These are phyloP conservation scores for Melanargia galathea DNA, from an alignment of 2,888 invertebrate species.

Conservation along the genomic window DNA sequence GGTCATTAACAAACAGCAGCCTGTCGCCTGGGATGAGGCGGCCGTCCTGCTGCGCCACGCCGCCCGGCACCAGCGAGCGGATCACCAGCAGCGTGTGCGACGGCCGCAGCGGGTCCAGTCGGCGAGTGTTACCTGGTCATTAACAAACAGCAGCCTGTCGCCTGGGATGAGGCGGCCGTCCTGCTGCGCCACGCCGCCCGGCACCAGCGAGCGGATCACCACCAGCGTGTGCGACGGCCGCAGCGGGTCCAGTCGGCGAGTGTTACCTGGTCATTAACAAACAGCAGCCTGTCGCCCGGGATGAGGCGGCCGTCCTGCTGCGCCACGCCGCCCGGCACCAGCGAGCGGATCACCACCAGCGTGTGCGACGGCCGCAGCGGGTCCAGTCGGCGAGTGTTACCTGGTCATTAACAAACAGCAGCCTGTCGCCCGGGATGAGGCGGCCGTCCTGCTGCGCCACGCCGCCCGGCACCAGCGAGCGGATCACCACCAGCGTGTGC, in stretches of 20 bases:
- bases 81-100: no score
- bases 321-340: conserved; percentile 99
- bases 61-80: no score
- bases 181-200: conserved; percentile 98
- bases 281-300: conserved; percentile 96
- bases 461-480: conserved; percentile 98
- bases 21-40: no score
- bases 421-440: conserved; percentile 97
- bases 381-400: conserved; percentile 50
- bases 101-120: no score
- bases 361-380: no score
- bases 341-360: conserved; percentile 89
- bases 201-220: conserved; percentile 97
- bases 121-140: conserved; percentile 89
- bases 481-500: conserved; percentile 98
- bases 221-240: no score
- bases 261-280: conserved; percentile 93
- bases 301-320: conserved; percentile 98
- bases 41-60: no score
- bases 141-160: conserved; percentile 96
- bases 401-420: conserved; percentile 96
- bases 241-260: neutral
- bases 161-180: conserved; percentile 99
- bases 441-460: conserved; percentile 99
- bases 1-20: no score